Percentiles rank a stretch among this genome's conserved stretches.
Evolutionary conservation across 1,140 invertebrate species (phyloP).

Genomic region (Drosophila guanche): DNA sequence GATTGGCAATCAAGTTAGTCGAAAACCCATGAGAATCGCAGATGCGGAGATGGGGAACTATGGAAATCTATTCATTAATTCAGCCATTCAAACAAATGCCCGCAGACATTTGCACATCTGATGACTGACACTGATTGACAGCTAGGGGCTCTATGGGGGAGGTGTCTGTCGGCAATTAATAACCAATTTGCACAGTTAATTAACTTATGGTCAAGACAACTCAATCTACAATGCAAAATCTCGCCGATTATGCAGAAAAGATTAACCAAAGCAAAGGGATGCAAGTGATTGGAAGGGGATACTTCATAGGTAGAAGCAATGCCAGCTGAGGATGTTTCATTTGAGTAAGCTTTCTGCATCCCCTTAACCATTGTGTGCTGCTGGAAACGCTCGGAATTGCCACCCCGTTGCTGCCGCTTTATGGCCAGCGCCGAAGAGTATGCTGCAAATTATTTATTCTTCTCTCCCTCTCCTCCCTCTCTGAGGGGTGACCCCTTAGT

Average conservation of each 20-base stretch:
- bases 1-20: constrained; percentile 73
- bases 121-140: constrained; percentile 48
- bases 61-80: constrained; percentile 54
- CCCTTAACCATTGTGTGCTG: no score
- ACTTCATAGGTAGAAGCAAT: no score
- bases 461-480: constrained; percentile 10
- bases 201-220: constrained; percentile 32
- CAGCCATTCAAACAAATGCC: constrained; percentile 51
- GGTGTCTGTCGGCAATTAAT: constrained; percentile 32
- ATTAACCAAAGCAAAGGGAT: no score
- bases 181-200: constrained; percentile 36
- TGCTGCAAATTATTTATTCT: constrained; percentile 59
- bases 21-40: constrained; percentile 39
- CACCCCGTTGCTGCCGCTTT: constrained; percentile 52
- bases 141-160: constrained; percentile 20
- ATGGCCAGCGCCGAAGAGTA: constrained; percentile 72
- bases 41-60: constrained; percentile 2
- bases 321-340: no score
- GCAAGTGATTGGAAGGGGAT: no score
- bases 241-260: no score
- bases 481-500: not conserved
- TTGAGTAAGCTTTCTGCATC: no score
- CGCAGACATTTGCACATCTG: constrained; percentile 38
- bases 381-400: constrained; percentile 29
- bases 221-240: constrained; percentile 19